These are phyloP conservation scores for Nyctibius bracteatus DNA, from an alignment of 2,113 vertebrate species.

Conservation along the genomic window DNA sequence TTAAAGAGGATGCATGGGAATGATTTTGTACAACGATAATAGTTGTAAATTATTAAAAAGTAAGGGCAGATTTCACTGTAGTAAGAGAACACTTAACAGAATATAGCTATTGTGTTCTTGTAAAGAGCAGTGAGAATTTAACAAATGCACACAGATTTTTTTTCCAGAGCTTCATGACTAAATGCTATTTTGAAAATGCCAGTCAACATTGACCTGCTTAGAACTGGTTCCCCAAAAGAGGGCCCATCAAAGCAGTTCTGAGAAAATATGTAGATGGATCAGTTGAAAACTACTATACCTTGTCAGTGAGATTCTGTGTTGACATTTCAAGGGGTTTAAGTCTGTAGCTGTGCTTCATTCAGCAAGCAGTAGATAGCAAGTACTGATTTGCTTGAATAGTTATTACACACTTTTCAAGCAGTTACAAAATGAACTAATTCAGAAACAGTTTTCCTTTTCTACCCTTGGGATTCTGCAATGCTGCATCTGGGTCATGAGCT, in stretches of 20 bases:
- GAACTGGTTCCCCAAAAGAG: not conserved
- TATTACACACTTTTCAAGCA: not conserved
- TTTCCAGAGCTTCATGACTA: not conserved
- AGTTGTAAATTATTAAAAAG: not conserved
- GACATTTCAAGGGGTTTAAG: not conserved
- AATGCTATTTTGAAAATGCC: not conserved
- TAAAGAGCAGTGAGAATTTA: not conserved
- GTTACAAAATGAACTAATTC: not conserved
- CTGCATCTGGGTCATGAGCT: not conserved
- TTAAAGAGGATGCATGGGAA: not conserved
- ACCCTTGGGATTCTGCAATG: not conserved
- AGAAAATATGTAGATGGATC: not conserved
- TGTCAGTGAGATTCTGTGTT: not conserved
- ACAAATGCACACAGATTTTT: not conserved
- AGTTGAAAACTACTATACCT: not conserved
- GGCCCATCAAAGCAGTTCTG: not conserved
- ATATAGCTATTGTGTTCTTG: not conserved
- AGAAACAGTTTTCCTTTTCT: not conserved
- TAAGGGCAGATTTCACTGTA: not conserved
- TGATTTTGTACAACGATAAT: not conserved
- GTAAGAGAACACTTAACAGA: not conserved
- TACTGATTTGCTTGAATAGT: not conserved
- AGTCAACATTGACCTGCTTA: not conserved
- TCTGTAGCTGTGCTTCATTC: not conserved
- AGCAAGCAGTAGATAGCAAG: not conserved